These are phyloP conservation scores for Tympanuchus pallidicinctus DNA, from an alignment of 2,113 vertebrate species.

Conservation along the genomic window DNA sequence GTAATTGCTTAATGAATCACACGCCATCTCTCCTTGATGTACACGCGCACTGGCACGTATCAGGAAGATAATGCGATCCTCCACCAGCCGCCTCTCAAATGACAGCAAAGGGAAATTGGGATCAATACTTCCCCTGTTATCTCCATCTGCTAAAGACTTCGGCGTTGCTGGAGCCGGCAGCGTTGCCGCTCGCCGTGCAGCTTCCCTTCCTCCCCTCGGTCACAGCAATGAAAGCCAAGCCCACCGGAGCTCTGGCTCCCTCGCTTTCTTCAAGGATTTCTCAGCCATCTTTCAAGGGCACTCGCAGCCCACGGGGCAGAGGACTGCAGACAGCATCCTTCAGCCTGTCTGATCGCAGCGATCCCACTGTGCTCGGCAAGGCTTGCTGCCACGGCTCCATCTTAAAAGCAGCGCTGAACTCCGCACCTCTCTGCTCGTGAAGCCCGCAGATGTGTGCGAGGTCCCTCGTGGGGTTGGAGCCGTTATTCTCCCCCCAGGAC, in stretches of 20 bases:
- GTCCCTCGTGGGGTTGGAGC: neutral
- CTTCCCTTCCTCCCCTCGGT: neutral
- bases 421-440: neutral
- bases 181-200: neutral
- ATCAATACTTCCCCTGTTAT: neutral
- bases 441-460: accelerated
- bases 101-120: neutral
- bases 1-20: neutral
- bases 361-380: neutral
- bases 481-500: accelerated
- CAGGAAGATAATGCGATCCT: neutral
- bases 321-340: neutral
- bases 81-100: neutral
- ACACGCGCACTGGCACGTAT: accelerated
- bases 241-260: neutral
- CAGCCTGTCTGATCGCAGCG: neutral
- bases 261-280: neutral
- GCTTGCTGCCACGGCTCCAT: neutral
- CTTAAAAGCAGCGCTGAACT: neutral
- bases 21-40: neutral
- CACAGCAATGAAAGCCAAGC: neutral
- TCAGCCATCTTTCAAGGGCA: conserved; percentile 11
- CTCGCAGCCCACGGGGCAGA: neutral
- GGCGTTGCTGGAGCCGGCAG: neutral
- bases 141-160: neutral